A percentile compares a stretch with the other conserved stretches of the same genome.
These are phyloP conservation scores for Helicoverpa assulta DNA, from an alignment of 2,888 invertebrate genomes.

Conservation along the genomic window DNA sequence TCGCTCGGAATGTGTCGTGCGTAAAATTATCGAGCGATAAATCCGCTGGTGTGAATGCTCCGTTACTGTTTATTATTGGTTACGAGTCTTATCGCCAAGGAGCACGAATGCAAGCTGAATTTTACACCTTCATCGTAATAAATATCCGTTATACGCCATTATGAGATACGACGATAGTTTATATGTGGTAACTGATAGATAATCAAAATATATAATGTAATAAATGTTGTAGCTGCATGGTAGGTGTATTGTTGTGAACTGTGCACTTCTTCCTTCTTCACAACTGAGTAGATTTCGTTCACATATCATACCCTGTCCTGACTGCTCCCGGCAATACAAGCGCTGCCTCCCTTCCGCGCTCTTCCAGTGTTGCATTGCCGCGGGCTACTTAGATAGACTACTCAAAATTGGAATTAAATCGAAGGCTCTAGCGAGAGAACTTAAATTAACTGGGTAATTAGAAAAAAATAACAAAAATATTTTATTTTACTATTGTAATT, in stretches of 20 bases:
- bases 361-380: constrained; percentile 54
- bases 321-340: constrained; percentile 60
- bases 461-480: constrained; percentile 61
- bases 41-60: too few relatives aligned
- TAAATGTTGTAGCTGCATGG: constrained; percentile 83
- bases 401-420: constrained; percentile 63
- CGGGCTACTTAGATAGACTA: constrained; percentile 60
- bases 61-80: too few relatives aligned
- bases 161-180: constrained; percentile 53
- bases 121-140: neutral
- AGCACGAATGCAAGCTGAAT: too few relatives aligned
- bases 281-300: constrained; percentile 49
- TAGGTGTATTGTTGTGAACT: constrained; percentile 73
- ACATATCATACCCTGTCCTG: constrained; percentile 50
- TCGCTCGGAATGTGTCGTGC: too few relatives aligned
- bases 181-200: constrained; percentile 64
- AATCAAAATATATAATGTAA: constrained; percentile 71
- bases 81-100: too few relatives aligned
- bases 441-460: constrained; percentile 64
- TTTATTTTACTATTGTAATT: constrained; percentile 78
- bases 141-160: neutral
- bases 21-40: too few relatives aligned
- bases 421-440: constrained; percentile 60
- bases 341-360: constrained; percentile 28
- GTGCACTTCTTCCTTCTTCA: constrained; percentile 71